These are phyloP conservation scores for Varanus salvator DNA, from an alignment of 2,113 vertebrate species.

Conservation along the genomic window DNA sequence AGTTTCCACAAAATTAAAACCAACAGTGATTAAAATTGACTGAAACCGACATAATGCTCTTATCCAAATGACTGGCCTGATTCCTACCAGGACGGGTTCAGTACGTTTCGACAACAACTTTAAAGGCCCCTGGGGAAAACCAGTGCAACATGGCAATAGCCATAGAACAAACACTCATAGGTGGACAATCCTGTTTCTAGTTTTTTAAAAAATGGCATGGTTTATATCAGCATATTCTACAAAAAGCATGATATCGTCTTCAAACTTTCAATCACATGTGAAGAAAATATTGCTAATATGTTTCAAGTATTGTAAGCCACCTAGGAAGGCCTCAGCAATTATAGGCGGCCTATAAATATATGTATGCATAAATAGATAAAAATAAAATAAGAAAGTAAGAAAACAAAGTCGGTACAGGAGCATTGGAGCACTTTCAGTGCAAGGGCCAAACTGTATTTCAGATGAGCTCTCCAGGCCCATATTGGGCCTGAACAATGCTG, in stretches of 20 bases:
- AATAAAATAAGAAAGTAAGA: too few relatives aligned
- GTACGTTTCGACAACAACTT: neutral
- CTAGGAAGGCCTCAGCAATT: too few relatives aligned
- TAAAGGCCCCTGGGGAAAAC: neutral
- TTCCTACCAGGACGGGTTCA: neutral
- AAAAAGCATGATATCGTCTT: neutral
- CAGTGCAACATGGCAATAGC: neutral
- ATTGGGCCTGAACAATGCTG: too few relatives aligned
- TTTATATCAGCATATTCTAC: neutral
- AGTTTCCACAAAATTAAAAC: too few relatives aligned
- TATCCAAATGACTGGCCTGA: neutral
- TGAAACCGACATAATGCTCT: too few relatives aligned
- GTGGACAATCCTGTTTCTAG: neutral
- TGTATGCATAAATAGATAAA: too few relatives aligned
- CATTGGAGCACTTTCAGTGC: too few relatives aligned
- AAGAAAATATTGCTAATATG: neutral
- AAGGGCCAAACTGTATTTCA: too few relatives aligned
- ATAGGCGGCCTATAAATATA: too few relatives aligned
- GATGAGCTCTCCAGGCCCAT: too few relatives aligned
- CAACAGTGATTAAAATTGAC: too few relatives aligned
- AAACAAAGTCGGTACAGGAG: neutral
- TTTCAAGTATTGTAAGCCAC: too few relatives aligned
- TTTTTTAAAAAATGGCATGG: neutral
- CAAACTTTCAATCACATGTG: neutral
- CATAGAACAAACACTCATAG: neutral